Evolutionary conservation across 2,888 invertebrate genomes (phyloP).

Genomic region (Leuctra nigra): DNA sequence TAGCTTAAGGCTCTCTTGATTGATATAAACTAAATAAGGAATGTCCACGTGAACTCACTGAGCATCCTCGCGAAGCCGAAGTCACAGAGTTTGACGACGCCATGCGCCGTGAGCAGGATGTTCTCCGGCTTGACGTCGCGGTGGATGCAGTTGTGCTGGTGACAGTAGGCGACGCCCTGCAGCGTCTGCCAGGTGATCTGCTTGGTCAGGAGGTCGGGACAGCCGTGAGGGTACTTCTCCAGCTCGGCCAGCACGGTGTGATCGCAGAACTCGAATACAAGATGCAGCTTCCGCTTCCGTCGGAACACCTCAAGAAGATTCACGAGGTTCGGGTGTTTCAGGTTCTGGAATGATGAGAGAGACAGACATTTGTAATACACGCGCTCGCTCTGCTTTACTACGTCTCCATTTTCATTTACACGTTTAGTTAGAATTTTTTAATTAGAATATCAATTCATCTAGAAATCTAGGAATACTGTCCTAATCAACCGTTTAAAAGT

Average conservation of each 20-base stretch:
- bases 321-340: slow-evolving; percentile 96
- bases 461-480: too few relatives aligned
- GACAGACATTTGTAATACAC: too few relatives aligned
- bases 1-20: too few relatives aligned
- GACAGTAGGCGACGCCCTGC: slow-evolving; percentile 93
- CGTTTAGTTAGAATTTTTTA: too few relatives aligned
- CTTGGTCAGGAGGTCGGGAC: slow-evolving; percentile 82
- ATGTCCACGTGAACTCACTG: slow-evolving; percentile 48
- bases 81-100: slow-evolving; percentile 95
- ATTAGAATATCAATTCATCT: too few relatives aligned
- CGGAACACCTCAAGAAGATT: slow-evolving; percentile 97
- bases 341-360: slow-evolving; percentile 84
- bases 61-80: slow-evolving; percentile 98
- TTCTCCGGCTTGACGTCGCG: slow-evolving; percentile 99
- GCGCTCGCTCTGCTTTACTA: too few relatives aligned
- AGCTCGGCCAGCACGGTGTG: slow-evolving; percentile 94
- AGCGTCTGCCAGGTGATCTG: slow-evolving; percentile 94
- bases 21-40: too few relatives aligned
- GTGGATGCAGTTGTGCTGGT: slow-evolving; percentile 93
- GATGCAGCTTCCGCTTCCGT: slow-evolving; percentile 86
- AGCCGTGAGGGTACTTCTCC: slow-evolving; percentile 89
- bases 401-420: too few relatives aligned
- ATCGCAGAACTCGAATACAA: slow-evolving; percentile 98
- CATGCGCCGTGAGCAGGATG: slow-evolving; percentile 85
- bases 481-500: too few relatives aligned